phyloP scores from a whole-genome alignment of 2,797 vertebrate genomes.

The Brachymystax lenok region DNA sequence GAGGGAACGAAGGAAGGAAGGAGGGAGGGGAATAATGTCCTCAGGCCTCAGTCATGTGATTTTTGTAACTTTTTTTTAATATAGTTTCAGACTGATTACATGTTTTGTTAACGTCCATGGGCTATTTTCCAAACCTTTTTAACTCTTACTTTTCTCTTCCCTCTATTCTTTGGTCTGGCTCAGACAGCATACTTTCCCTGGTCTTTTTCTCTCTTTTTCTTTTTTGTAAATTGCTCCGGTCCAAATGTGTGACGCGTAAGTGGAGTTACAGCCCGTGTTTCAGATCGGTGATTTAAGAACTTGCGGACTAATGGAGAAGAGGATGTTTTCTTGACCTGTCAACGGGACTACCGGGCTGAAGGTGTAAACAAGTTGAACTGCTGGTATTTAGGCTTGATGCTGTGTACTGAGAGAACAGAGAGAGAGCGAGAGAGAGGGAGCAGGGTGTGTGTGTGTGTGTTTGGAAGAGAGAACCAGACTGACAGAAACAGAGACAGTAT shows the following conservation, averaged over 20 bases:
- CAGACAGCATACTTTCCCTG: conserved; percentile 62
- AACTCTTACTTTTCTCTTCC: conserved; percentile 26
- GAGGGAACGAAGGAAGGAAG: conserved; percentile 56
- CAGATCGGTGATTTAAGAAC: conserved; percentile 36
- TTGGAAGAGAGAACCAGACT: background rate
- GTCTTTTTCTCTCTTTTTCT: conserved; percentile 39
- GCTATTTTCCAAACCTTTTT: conserved; percentile 65
- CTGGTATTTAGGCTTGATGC: conserved; percentile 37
- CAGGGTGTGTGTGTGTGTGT: background rate
- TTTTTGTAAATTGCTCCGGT: background rate
- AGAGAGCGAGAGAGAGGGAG: conserved; percentile 25
- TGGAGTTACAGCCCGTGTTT: conserved; percentile 69
- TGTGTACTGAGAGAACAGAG: conserved; percentile 22
- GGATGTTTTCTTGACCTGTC: conserved; percentile 55
- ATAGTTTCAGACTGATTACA: conserved; percentile 57
- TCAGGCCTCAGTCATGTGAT: conserved; percentile 65
- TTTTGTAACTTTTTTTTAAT: conserved; percentile 24
- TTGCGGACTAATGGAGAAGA: conserved; percentile 29
- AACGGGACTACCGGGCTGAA: conserved; percentile 51
- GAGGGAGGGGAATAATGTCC: conserved; percentile 64
- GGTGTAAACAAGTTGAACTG: conserved; percentile 54
- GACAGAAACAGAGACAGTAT: background rate
- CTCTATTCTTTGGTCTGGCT: conserved; percentile 33
- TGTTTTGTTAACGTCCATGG: conserved; percentile 50
- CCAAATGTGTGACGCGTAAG: conserved; percentile 63